Percentiles rank a stretch among this genome's conserved stretches.
phyloP scores from a whole-genome alignment of 2,113 vertebrate species.

The Nicator chloris region DNA sequence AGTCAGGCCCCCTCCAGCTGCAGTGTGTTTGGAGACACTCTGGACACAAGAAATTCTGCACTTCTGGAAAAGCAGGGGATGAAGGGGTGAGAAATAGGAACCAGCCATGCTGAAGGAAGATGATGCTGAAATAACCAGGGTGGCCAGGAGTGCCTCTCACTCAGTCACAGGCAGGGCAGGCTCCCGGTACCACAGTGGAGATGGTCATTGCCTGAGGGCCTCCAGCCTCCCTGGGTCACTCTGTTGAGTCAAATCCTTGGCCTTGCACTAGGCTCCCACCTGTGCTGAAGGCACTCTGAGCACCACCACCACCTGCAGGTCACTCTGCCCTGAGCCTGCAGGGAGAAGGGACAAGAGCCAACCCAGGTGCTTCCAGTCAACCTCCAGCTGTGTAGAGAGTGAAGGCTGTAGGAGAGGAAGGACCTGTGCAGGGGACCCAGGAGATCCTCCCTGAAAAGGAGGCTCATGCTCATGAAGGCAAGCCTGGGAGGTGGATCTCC shows the following conservation, averaged over 20 bases:
- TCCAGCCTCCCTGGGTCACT: neutral
- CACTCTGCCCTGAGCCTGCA: neutral
- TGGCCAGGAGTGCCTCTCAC: neutral
- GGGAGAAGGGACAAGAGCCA: neutral
- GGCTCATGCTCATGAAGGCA: neutral
- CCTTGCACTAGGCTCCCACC: neutral
- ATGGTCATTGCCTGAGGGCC: neutral
- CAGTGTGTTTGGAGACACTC: neutral
- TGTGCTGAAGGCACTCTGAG: neutral
- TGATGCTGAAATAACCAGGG: neutral
- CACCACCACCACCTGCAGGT: neutral
- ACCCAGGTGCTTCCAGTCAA: neutral
- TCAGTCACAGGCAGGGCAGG: neutral
- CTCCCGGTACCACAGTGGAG: fast-evolving
- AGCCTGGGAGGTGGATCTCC: neutral
- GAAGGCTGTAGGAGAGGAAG: neutral
- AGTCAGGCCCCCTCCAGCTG: neutral
- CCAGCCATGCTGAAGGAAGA: neutral
- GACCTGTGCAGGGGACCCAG: neutral
- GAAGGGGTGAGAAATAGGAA: neutral
- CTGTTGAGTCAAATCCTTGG: neutral
- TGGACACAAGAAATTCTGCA: neutral
- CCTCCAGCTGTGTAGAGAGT: neutral
- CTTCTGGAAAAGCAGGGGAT: neutral
- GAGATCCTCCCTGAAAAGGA: neutral